These are phyloP conservation scores for Diplogasteroides magnus DNA, from an alignment of 1,140 invertebrate genomes.

Conservation along the genomic window DNA sequence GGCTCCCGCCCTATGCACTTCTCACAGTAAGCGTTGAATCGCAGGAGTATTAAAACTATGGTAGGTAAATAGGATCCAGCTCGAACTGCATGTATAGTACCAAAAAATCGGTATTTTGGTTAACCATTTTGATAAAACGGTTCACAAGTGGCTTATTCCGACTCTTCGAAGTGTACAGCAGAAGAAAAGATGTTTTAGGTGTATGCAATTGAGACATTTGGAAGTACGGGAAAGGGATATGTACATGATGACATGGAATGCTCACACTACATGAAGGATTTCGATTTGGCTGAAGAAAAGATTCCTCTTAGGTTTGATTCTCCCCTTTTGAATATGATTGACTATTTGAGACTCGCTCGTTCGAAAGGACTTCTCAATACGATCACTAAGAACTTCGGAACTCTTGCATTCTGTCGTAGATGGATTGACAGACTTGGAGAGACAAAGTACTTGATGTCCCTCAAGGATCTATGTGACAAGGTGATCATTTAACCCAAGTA, in stretches of 20 bases:
- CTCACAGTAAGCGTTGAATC: too few species aligned
- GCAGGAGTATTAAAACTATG: too few species aligned
- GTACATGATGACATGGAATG: slow-evolving; percentile 99
- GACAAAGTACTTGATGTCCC: slow-evolving; percentile 92
- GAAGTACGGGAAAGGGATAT: slow-evolving; percentile 89
- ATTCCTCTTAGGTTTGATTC: slow-evolving; percentile 41
- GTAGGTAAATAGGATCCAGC: too few species aligned
- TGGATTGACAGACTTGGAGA: slow-evolving; percentile 95
- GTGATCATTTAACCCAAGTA: background rate
- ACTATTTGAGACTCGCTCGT: slow-evolving; percentile 69
- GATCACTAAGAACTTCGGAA: slow-evolving; percentile 98
- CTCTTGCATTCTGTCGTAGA: slow-evolving; percentile 94
- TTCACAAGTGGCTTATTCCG: too few species aligned
- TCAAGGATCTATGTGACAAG: slow-evolving; percentile 97
- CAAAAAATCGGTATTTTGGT: too few species aligned
- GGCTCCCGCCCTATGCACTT: too few species aligned
- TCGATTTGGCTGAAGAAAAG: slow-evolving; percentile 72
- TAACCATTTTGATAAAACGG: too few species aligned
- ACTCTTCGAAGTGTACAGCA: too few species aligned
- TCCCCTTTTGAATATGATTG: slow-evolving; percentile 49
- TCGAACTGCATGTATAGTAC: too few species aligned
- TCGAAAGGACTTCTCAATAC: slow-evolving; percentile 84
- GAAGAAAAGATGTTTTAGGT: too few species aligned
- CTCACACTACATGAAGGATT: slow-evolving; percentile 99
- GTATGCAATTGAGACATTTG: slow-evolving; percentile 99